These are phyloP conservation scores for Heteropelma amictum DNA, from an alignment of 2,888 invertebrate species.

Conservation along the genomic window DNA sequence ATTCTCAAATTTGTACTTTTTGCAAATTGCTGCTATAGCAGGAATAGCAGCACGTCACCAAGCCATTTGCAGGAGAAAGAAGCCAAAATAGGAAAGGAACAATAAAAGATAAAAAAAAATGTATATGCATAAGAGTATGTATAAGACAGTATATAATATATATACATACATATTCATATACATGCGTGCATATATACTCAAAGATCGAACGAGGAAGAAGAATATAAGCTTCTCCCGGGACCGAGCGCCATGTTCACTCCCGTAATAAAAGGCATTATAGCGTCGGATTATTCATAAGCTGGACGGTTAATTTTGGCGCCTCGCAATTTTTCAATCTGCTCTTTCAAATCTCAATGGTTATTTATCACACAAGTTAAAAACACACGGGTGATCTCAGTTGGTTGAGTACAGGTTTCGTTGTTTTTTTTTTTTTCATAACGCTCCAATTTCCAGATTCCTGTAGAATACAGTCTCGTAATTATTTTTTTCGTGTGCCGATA, in stretches of 20 bases:
- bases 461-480: too few species aligned
- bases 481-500: too few species aligned
- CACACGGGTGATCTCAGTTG: constrained; percentile 25
- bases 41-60: constrained; percentile 12
- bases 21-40: too few species aligned
- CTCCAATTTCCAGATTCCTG: too few species aligned
- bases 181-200: not conserved
- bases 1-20: too few species aligned
- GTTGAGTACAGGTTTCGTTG: constrained; percentile 2
- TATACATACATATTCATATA: not conserved
- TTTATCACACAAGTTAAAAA: constrained; percentile 52
- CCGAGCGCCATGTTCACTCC: constrained; percentile 55
- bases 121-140: not conserved
- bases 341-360: constrained; percentile 62
- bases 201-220: constrained; percentile 13
- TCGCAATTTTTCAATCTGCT: constrained; percentile 67
- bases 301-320: constrained; percentile 67
- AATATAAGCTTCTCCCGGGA: constrained; percentile 34
- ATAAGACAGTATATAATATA: not conserved
- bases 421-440: constrained; percentile 5
- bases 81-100: too few species aligned
- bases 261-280: constrained; percentile 72
- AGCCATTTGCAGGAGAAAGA: constrained; percentile 23
- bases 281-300: constrained; percentile 71
- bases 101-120: not conserved